A percentile compares a stretch with the other conserved stretches of the same genome.
Conservation (phyloP, 2,888 invertebrate genomes). For the Vanessa cardui region DNA sequence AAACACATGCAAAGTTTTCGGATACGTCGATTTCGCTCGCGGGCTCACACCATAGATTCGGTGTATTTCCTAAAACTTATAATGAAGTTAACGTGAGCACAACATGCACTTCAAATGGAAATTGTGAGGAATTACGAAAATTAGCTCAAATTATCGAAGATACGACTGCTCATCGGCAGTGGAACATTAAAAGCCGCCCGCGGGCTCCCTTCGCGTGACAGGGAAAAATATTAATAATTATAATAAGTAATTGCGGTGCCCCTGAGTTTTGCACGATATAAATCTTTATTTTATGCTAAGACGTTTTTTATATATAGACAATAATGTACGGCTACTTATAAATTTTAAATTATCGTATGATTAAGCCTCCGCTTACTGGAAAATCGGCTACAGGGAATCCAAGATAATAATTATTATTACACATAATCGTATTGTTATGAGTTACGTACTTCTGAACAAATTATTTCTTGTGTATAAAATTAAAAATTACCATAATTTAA, state of each 20-base stretch:
- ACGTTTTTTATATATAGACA: conserved; percentile 24
- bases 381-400: conserved; percentile 4
- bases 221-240: conserved; percentile 71
- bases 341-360: conserved; percentile 12
- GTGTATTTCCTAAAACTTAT: conserved; percentile 61
- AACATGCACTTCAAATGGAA: conserved; percentile 73
- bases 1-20: conserved; percentile 25
- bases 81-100: conserved; percentile 57
- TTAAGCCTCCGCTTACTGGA: conserved; percentile 7
- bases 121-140: conserved; percentile 77
- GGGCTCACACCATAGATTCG: conserved; percentile 58
- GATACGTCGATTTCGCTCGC: conserved; percentile 47
- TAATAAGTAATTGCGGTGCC: conserved; percentile 60
- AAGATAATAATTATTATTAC: background rate
- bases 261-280: conserved; percentile 50
- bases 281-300: conserved; percentile 54
- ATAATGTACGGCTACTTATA: conserved; percentile 15
- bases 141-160: conserved; percentile 77
- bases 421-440: conserved; percentile 2
- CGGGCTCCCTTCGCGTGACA: conserved; percentile 70
- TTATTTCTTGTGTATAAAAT: conserved; percentile 1
- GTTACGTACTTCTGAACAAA: background rate
- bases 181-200: conserved; percentile 59
- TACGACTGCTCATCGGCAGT: conserved; percentile 64
- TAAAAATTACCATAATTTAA: background rate